A percentile compares a stretch with the other conserved stretches of the same genome.
phyloP scores from a whole-genome alignment of 2,113 vertebrate genomes.

The Ophthalmolycus amberensis region DNA sequence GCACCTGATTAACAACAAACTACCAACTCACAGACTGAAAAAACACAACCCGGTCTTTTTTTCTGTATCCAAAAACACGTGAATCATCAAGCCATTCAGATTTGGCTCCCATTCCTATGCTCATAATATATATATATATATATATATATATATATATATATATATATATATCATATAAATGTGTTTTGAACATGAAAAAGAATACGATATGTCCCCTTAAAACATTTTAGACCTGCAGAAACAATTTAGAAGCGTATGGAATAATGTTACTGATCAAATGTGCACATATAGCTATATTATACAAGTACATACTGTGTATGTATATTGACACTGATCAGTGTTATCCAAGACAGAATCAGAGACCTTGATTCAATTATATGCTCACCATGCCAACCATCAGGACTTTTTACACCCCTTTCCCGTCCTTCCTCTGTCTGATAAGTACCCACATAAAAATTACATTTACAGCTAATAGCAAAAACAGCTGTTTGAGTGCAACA shows the following conservation, averaged over 20 bases:
- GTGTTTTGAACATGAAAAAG: too few species aligned
- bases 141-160: too few species aligned
- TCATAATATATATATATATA: too few species aligned
- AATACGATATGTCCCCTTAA: neutral
- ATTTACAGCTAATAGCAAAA: conserved; percentile 30
- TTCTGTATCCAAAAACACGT: too few species aligned
- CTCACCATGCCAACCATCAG: neutral
- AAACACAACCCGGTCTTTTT: too few species aligned
- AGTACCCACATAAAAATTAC: conserved; percentile 14
- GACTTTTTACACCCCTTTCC: neutral
- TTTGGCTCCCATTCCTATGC: too few species aligned
- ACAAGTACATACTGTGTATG: neutral
- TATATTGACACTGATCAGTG: neutral
- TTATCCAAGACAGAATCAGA: neutral
- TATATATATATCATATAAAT: too few species aligned
- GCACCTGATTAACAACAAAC: too few species aligned
- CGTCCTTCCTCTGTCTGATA: neutral
- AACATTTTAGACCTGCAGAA: neutral
- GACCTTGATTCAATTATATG: neutral
- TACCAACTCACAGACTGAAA: too few species aligned
- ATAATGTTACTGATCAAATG: neutral
- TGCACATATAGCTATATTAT: neutral
- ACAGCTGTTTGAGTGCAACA: conserved; percentile 17
- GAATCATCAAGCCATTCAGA: too few species aligned
- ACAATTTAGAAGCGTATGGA: neutral